Evolutionary conservation across 37 sponge, comb jelly and placozoan species (phyloP), one percentile per base, ranked within the genome.

Genomic region (Geodia barretti): DNA sequence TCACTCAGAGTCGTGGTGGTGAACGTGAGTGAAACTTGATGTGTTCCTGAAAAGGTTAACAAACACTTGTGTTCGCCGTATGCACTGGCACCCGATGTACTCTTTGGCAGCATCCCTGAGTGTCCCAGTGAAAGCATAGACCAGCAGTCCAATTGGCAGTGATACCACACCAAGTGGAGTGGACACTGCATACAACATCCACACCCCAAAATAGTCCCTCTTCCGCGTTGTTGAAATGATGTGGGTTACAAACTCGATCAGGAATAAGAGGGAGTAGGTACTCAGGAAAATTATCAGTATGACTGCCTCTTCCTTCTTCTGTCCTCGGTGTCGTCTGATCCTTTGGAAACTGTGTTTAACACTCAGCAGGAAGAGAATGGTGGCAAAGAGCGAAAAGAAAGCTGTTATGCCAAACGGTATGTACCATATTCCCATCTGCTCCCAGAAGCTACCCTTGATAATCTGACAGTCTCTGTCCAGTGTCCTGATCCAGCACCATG

Each of bases 131-230:
- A n/a, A n/a, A n/a, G n/a, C n/a, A n/a, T 68, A 68, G 35, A 28
- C 25, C 35, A 68, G 2, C 19, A 68, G 33, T 28, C 34, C 31
- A 32, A 68, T 68, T 2, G 69, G 69, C 3, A 68, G 19, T 28
- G 33, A 21, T 28, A 68, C 7, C 31, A 3, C 69, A 32, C 69
- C 31, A 35, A 68, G 1, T 28, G 69, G 69, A 21, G 69, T 68
- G 69, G 34, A 33, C 19, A 68, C 21, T 32, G 69, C 69, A 17
- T 68, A 68, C 35, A 32, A 21, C 69, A 68, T 29, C 69, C 69
- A 68, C 30, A 68, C 35, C 4, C 34, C 35, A 19, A 30, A 68
- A 28, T 4, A 4, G 34, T 3, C n/a, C n/a, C 25, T 68, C 34
- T 68, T 28, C 19, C 33, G 29, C 3, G 29, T 1, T 21, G 29